Evolutionary conservation across 2,888 invertebrate species (phyloP), one percentile per base, ranked within the genome.

Genomic region (Agapostemon virescens): DNA sequence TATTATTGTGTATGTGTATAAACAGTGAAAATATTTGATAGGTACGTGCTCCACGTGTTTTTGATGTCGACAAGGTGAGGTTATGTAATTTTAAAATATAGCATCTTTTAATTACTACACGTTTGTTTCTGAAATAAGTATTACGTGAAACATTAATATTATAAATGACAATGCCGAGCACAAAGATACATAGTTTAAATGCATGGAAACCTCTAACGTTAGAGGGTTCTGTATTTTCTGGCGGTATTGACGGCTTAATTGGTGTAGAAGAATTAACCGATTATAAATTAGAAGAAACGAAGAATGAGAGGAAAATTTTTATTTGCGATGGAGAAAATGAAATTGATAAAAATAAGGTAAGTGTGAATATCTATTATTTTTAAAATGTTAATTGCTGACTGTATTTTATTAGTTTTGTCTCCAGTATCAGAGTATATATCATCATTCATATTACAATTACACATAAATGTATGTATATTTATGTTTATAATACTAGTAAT

Each of bases 181-280:
- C 13, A 17, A 79, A 71, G 58, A 38, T 67, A n/a, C 23, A 5
- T 23, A 66, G 52, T 23, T 26, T 58, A 55, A 87, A 92, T 83
- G 93, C 93, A 84, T 96, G 96, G 96, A 94, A 95, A 88, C 94
- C 95, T 7, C 94, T 96, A 0, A 93, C 95, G 81, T 92, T 96
- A 42, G 95, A 95, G 83, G 95, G 95, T 30, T 93, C 93, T 80
- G 88, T 94, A 77, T 89, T 93, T 61, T 92, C 92, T 23, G 92
- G 88, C 6, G 93, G 93, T 78, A 93, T 96, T 72, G 95, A 96
- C 83, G 96, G 96, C 17, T 94, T 97, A 81, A 94, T 96, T 49
- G 97, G 96, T 0, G 94, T 97, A 63, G 97, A 97, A 93, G 97
- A 97, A 89, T 95, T 97, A 79, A 94, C 94, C 5, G 95, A 95